phyloP scores from a whole-genome alignment of 1,140 invertebrate species.

The Drosophila lini region DNA sequence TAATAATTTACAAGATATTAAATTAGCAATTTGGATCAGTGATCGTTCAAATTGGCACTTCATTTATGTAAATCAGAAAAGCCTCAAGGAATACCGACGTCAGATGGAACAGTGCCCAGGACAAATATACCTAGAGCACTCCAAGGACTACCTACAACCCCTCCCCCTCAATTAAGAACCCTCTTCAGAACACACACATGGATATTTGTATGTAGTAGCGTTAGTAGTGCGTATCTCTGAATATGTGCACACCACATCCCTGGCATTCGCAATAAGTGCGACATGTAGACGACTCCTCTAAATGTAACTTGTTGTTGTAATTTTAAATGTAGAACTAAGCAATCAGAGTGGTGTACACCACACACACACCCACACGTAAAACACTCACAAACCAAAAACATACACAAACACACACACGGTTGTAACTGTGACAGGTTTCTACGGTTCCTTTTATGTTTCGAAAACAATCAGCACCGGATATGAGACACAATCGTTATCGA shows the following conservation, averaged over 20 bases:
- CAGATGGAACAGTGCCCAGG: background rate
- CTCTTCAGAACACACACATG: constrained; percentile 40
- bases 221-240: constrained; percentile 61
- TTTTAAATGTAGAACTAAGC: constrained; percentile 75
- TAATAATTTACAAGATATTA: background rate
- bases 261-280: constrained; percentile 22
- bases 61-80: background rate
- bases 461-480: constrained; percentile 61
- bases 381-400: constrained; percentile 21
- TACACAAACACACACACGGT: constrained; percentile 50
- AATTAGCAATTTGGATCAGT: background rate
- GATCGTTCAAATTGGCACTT: background rate
- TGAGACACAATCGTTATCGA: constrained; percentile 62
- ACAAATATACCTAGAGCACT: background rate
- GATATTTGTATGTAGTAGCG: constrained; percentile 78
- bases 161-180: constrained; percentile 7
- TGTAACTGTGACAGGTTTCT: constrained; percentile 77
- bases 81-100: too few relatives aligned
- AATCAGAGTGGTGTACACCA: constrained; percentile 47
- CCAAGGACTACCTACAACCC: background rate
- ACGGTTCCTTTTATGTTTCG: constrained; percentile 71
- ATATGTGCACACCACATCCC: constrained; percentile 46
- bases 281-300: constrained; percentile 70
- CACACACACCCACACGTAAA: constrained; percentile 9
- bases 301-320: constrained; percentile 79